Conservation (phyloP, 1,140 invertebrate genomes). For the Neodiprion virginianus region DNA sequence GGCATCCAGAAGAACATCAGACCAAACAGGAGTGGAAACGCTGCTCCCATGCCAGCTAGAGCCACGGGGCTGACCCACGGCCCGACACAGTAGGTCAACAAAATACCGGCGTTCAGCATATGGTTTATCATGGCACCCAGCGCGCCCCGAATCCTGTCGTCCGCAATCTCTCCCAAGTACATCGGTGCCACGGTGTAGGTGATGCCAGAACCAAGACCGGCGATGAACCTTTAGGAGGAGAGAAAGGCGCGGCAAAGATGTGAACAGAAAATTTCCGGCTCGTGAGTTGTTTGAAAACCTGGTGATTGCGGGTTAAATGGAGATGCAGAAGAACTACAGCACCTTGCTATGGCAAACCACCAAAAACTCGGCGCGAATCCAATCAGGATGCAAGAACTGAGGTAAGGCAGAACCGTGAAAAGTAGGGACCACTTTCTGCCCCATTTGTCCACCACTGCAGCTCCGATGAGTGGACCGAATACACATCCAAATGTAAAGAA, state of each 20-base stretch:
- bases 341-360: background rate
- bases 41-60: background rate
- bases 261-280: constrained; percentile 14
- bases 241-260: constrained; percentile 18
- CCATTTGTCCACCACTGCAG: constrained; percentile 56
- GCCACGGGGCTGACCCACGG: constrained; percentile 7
- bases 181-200: constrained; percentile 41
- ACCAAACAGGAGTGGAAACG: constrained; percentile 9
- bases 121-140: constrained; percentile 31
- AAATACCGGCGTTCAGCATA: background rate
- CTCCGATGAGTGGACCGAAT: constrained; percentile 56
- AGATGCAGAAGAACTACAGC: constrained; percentile 8
- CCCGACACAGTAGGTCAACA: constrained; percentile 9
- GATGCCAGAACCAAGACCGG: constrained; percentile 26
- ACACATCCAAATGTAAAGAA: constrained; percentile 60
- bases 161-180: constrained; percentile 10
- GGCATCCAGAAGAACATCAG: constrained; percentile 16
- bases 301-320: constrained; percentile 11
- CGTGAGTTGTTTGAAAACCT: background rate
- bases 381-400: constrained; percentile 61
- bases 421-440: constrained; percentile 62
- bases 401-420: constrained; percentile 57
- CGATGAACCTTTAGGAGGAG: constrained; percentile 59
- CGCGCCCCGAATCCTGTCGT: background rate
- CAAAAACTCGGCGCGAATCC: constrained; percentile 35